Conservation (phyloP, 2,888 invertebrate genomes). For the Drosophila seclusa region DNA sequence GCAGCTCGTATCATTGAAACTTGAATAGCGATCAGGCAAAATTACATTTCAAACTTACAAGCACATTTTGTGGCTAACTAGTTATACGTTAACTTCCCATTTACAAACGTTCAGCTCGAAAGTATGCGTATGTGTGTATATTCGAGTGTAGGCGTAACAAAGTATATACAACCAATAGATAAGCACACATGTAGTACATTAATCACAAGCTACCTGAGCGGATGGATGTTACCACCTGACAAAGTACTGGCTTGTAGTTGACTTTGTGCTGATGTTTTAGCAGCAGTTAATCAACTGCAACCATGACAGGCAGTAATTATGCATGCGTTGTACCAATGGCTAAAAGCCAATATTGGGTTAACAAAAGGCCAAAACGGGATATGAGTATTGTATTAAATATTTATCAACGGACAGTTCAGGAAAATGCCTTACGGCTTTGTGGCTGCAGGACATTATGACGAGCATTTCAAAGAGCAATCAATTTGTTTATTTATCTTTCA, state of each 20-base stretch:
- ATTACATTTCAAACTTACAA: slow-evolving; percentile 56
- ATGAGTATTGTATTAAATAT: slow-evolving; percentile 46
- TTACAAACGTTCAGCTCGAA: slow-evolving; percentile 27
- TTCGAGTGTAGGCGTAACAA: slow-evolving; percentile 19
- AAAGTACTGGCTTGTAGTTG: slow-evolving; percentile 19
- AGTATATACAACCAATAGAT: slow-evolving; percentile 59
- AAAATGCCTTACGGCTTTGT: slow-evolving; percentile 31
- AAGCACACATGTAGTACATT: slow-evolving; percentile 54
- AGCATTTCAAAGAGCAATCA: slow-evolving; percentile 29
- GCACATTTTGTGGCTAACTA: slow-evolving; percentile 39
- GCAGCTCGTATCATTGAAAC: slow-evolving; percentile 31
- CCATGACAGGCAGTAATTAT: slow-evolving; percentile 75
- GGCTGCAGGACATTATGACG: slow-evolving; percentile 16
- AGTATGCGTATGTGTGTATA: slow-evolving; percentile 14
- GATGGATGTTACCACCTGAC: slow-evolving; percentile 12
- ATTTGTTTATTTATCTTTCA: slow-evolving; percentile 17
- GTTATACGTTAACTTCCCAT: slow-evolving; percentile 39
- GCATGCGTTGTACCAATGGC: slow-evolving; percentile 44
- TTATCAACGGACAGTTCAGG: slow-evolving; percentile 43
- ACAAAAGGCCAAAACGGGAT: slow-evolving; percentile 15
- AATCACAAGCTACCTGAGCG: slow-evolving; percentile 64
- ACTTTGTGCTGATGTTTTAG: slow-evolving; percentile 44
- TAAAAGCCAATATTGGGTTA: slow-evolving; percentile 27
- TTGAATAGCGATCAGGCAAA: slow-evolving; percentile 15
- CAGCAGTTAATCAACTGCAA: slow-evolving; percentile 74